Evolutionary conservation across 1,140 invertebrate genomes (phyloP).

Genomic region (Arion vulgaris): DNA sequence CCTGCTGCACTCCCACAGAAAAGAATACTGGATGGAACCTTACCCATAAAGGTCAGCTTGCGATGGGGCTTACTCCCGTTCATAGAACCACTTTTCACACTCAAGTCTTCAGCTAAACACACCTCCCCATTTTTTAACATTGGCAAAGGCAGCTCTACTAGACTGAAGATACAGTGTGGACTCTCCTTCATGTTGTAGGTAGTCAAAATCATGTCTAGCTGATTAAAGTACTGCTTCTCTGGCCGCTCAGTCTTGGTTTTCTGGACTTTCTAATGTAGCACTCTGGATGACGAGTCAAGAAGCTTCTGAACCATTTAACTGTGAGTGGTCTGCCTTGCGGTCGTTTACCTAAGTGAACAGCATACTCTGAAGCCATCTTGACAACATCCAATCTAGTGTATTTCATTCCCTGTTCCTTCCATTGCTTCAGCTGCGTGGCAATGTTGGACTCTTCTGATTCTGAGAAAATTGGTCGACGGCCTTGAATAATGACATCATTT

Average conservation of each 20-base stretch:
- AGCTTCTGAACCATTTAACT: slow-evolving; percentile 39
- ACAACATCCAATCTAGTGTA: slow-evolving; percentile 38
- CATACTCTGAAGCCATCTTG: slow-evolving; percentile 42
- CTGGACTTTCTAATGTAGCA: slow-evolving; percentile 40
- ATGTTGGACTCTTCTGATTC: slow-evolving; percentile 34
- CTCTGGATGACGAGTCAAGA: slow-evolving; percentile 37
- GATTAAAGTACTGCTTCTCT: slow-evolving; percentile 38
- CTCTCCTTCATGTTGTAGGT: slow-evolving; percentile 33
- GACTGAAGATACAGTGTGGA: slow-evolving; percentile 38
- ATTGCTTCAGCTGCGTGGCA: slow-evolving; percentile 35
- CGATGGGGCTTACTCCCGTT: slow-evolving; percentile 28
- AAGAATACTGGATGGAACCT: slow-evolving; percentile 30
- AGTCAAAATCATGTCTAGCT: slow-evolving; percentile 32
- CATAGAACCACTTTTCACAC: background rate
- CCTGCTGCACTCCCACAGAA: slow-evolving; percentile 41
- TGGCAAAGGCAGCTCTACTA: slow-evolving; percentile 29
- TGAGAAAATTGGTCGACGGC: slow-evolving; percentile 35
- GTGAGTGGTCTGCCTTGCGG: slow-evolving; percentile 37
- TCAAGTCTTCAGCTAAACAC: slow-evolving; percentile 8
- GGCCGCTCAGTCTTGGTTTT: slow-evolving; percentile 26
- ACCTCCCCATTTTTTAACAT: slow-evolving; percentile 32
- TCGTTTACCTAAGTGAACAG: slow-evolving; percentile 35
- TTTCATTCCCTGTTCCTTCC: slow-evolving; percentile 40
- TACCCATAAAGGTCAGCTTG: slow-evolving; percentile 15
- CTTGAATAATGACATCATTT: slow-evolving; percentile 39